Evolutionary conservation across 2,113 vertebrate genomes (phyloP), one percentile per base, ranked within the genome.

Genomic region (Paedocypris sp.): DNA sequence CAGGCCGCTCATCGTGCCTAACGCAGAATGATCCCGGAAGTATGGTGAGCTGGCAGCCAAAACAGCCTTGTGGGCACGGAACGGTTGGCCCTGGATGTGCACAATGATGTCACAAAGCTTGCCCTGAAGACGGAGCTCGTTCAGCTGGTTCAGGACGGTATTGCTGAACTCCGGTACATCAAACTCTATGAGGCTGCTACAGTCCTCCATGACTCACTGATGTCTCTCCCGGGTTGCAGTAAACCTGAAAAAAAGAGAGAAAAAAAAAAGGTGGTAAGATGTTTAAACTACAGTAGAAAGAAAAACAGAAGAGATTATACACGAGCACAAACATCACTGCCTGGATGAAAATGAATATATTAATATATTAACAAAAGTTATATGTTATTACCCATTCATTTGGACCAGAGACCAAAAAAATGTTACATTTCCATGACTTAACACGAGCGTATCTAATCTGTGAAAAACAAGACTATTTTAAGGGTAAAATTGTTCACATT

Each of bases 111-210:
- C 95, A 29, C 95, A 99, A 45, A 99, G 83, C 70, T 99, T 97
- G 57, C 95, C 95, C 72, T 97, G 93, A 64, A 97, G 77, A 69
- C 95, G 92, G 66, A 98, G 88, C 67, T 97, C 91, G 0, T 99
- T 99, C 52, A 99, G 85, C 79, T 99, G 94, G 83, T 86, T 93
- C 77, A 99, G 86, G 64, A 99, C 92, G 15, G 87, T 91, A 87
- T 86, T 97, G 85, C 95, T 97, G 90, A 97, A 96, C 81, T 96
- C 93, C 1, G 95, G 93, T 86, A 98, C 93, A 62, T 98, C 93
- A 70, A 98, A 97, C 87, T 98, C 92, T 85, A 98, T 91, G 84
- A 92, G 96, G 85, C 90, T 90, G 81, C 86, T 85, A 88, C 89
- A 91, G 82, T 85, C 85, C 85, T 97, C 95, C 95, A 97, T 97